Base-by-base conservation (phyloP, 2,797 vertebrate genomes). In the Thripadectes ignobilis region DNA sequence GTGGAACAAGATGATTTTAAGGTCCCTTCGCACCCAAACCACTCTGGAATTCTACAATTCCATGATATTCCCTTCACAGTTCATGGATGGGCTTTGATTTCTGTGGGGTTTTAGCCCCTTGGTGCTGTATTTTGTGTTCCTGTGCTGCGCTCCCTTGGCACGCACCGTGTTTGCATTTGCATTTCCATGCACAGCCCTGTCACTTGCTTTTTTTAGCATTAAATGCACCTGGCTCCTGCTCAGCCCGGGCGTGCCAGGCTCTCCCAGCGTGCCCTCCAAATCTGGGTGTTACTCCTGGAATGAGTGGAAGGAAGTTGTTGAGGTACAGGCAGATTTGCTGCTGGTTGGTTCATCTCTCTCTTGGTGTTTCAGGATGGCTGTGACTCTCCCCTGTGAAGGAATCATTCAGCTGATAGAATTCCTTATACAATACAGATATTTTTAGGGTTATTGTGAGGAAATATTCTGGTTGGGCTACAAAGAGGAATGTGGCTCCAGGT, bases 21-120 rank as follows among this genome's bases (percentile, higher is more conserved):
- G 4, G 2, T 38, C 36, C 15, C 32, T 62, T 36, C 27, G 26
- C 10, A 20, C 22, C 26, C 41, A 61, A 23, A 55, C 3, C 36
- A 5, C 14, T 17, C 9, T 2, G 9, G 9, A 32, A 82, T 75
- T 36, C 32, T 30, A 17, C 3, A 8, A 32, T 65, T 45, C 38
- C 61, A 10, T 27, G 19, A 0, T 10, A 10, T 9, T 55, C 49
- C 65, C 43, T 16, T 39, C 4, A 0, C 3, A 52, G 7, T 9
- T 5, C 10, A 0, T 2, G 9, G 10, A 2, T n/a, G 55, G 32
- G 7, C 38, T 48, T 8, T 0, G 17, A 4, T 71, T 30, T 22
- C 48, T 4, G 7, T 59, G 62, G 17, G 11, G 73, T 77, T 32
- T 32, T 11, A n/a, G 1, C 57, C 39, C 65, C 74, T 16, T 67